Conservation (phyloP, 2,797 vertebrate genomes). For the Triplophysa bombifrons region DNA sequence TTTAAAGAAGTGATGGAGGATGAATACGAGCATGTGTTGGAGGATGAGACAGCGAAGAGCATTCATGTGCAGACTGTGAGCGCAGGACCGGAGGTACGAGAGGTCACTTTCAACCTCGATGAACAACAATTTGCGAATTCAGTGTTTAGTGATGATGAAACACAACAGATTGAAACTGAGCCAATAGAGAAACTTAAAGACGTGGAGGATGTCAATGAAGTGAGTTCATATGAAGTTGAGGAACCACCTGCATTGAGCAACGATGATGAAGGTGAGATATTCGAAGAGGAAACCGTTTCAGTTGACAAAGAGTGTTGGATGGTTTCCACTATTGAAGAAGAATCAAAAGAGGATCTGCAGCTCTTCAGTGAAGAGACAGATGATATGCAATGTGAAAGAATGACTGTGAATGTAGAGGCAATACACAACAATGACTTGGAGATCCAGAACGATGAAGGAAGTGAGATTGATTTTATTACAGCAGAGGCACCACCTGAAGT, state of each 20-base stretch:
- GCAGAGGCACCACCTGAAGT: background rate
- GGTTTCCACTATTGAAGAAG: conserved; percentile 8
- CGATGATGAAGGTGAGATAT: background rate
- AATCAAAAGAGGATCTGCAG: conserved; percentile 6
- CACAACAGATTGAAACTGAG: background rate
- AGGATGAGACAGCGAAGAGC: conserved; percentile 1
- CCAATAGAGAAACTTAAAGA: background rate
- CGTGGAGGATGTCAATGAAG: background rate
- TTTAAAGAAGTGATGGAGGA: background rate
- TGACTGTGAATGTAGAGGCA: background rate
- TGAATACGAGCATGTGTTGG: background rate
- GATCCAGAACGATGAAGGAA: background rate
- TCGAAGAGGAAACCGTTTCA: background rate
- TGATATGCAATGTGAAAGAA: conserved; percentile 13
- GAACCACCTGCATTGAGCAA: background rate
- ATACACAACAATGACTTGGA: conserved; percentile 16
- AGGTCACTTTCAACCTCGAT: background rate
- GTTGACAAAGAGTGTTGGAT: background rate
- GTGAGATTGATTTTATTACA: background rate
- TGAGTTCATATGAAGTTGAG: background rate
- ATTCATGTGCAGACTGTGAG: background rate
- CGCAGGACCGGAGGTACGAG: conserved; percentile 14
- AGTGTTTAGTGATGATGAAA: conserved; percentile 1
- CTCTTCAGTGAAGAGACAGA: background rate
- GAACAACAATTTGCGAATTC: background rate